phyloP scores from a whole-genome alignment of 2,888 invertebrate genomes.

The Synanthedon vespiformis region DNA sequence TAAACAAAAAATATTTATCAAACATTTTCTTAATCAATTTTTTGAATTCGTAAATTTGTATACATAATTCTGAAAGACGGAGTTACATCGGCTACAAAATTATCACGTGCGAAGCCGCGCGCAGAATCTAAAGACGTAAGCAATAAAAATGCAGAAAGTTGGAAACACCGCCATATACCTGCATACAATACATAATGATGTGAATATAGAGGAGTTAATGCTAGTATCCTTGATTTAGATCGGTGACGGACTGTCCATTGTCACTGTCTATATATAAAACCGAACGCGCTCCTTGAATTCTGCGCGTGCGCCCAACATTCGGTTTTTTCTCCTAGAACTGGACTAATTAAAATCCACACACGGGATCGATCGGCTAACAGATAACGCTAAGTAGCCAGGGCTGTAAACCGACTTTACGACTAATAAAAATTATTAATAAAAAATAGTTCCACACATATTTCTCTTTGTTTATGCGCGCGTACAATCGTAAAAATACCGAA shows the following conservation, averaged over 20 bases:
- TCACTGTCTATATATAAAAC: slow-evolving; percentile 58
- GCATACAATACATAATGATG: neutral
- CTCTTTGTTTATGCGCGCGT: neutral
- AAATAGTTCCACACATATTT: neutral
- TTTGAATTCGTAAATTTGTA: too few species aligned
- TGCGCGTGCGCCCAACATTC: slow-evolving; percentile 32
- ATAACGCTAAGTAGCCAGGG: slow-evolving; percentile 14
- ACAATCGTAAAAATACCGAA: neutral
- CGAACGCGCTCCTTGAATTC: slow-evolving; percentile 37
- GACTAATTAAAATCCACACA: slow-evolving; percentile 48
- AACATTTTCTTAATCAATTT: too few species aligned
- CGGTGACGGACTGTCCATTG: slow-evolving; percentile 52
- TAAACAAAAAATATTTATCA: too few species aligned
- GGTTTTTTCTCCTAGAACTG: slow-evolving; percentile 20
- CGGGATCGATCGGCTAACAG: slow-evolving; percentile 30
- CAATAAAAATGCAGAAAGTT: too few species aligned
- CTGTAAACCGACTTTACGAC: neutral
- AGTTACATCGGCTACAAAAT: too few species aligned
- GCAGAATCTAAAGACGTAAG: too few species aligned
- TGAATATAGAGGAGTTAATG: slow-evolving; percentile 10
- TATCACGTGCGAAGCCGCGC: too few species aligned
- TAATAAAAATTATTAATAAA: neutral
- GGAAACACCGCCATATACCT: neutral
- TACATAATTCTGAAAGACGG: too few species aligned
- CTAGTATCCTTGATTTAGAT: slow-evolving; percentile 41